Evolutionary conservation across 2,797 vertebrate genomes (phyloP), one percentile per base, ranked within the genome.

Genomic region (Pseudomugil tenellus): DNA sequence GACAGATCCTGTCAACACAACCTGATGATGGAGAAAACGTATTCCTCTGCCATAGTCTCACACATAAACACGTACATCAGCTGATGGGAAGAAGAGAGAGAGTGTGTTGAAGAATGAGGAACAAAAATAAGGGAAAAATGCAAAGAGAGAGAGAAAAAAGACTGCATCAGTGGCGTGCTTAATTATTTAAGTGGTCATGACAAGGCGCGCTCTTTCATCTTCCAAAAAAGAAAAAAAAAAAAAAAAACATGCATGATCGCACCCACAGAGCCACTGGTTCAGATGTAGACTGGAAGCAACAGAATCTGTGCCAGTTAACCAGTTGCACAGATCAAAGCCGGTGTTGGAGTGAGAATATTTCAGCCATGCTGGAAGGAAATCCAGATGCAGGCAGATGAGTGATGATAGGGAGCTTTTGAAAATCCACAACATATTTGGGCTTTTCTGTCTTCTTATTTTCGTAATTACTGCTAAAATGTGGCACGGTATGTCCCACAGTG

Each of bases 1-100:
- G 77, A 81, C 73, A 73, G 70, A 62, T 67, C 21, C 63, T 66
- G 67, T 85, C 83, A 84, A 82, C 79, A 71, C 61, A 55, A n/a
- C 0, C 49, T 39, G 26, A 34, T 46, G 56, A 69, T 59, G 57
- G 74, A 79, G 67, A 48, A 69, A 66, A 72, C 63, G 63, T 67
- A 70, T 73, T 70, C n/a, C n/a, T 41, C 10, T 26, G 23, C 12
- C 57, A 66, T 55, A 37, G 23, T 26, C 28, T 60, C 37, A 31
- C 71, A 59, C 11, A 46, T 21, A 29, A 10, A 59, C 32, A 69
- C 6, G 17, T 4, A 41, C 53, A 63, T 63, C 58, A 28, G 31
- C 68, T 3, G 23, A 59, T 8, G 8, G 54, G 52, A 60, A 61
- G 16, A 63, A 48, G 43, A 48, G 43, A 48, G 43, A 48, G 43